A percentile compares a stretch with the other conserved stretches of the same genome.
phyloP scores from a whole-genome alignment of 2,113 vertebrate genomes.

The Clarias magur region DNA sequence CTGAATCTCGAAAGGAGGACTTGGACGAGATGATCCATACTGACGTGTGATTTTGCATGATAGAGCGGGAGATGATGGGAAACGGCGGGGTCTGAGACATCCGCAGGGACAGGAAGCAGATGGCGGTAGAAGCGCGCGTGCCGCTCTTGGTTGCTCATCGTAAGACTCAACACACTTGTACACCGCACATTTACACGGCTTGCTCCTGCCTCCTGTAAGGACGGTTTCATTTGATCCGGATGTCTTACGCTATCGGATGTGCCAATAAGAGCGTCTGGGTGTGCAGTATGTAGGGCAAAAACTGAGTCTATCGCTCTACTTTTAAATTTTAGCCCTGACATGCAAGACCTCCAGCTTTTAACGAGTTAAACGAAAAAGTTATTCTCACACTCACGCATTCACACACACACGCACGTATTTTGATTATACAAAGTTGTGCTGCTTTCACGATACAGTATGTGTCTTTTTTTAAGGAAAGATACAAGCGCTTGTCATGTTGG shows the following conservation, averaged over 20 bases:
- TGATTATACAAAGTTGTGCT: background rate
- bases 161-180: constrained; percentile 54
- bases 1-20: background rate
- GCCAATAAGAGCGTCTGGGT: background rate
- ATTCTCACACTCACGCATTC: background rate
- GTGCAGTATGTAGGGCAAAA: background rate
- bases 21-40: background rate
- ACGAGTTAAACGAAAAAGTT: background rate
- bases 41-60: constrained; percentile 34
- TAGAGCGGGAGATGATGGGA: constrained; percentile 48
- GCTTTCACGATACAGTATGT: background rate
- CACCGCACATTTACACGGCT: constrained; percentile 47
- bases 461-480: background rate
- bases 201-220: constrained; percentile 30
- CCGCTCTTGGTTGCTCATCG: constrained; percentile 60
- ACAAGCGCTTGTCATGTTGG: background rate
- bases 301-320: background rate
- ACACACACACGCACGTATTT: background rate
- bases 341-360: background rate
- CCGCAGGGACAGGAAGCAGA: constrained; percentile 71
- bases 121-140: constrained; percentile 53
- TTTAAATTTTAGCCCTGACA: background rate
- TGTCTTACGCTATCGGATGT: background rate
- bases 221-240: constrained; percentile 46
- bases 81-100: constrained; percentile 63